Evolutionary conservation across 2,797 vertebrate genomes (phyloP).

Genomic region (Netta rufina): DNA sequence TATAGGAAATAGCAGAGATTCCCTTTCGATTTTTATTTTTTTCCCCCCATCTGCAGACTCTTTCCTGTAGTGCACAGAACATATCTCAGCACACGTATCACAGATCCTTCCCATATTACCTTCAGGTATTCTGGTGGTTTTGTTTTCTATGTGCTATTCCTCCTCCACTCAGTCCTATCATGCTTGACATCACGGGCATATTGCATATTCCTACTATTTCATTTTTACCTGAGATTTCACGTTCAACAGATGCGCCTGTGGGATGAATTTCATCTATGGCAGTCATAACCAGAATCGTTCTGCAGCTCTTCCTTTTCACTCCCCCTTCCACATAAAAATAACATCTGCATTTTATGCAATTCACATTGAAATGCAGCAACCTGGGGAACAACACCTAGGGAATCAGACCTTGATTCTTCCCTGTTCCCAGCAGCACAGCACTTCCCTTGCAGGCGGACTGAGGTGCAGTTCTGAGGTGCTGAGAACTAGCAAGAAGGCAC

Average conservation of each 20-base stretch:
- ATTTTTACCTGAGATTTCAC: background rate
- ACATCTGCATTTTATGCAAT: background rate
- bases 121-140: background rate
- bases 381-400: accelerated
- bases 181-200: background rate
- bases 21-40: background rate
- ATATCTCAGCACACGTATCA: background rate
- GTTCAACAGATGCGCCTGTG: background rate
- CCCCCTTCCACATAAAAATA: too few species aligned
- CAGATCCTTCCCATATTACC: accelerated
- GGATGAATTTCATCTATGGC: background rate
- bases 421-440: background rate
- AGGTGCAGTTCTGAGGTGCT: background rate
- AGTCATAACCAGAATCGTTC: background rate
- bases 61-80: background rate
- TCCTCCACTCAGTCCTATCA: background rate
- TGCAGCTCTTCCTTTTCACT: background rate
- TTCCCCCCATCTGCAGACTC: background rate
- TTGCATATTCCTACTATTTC: background rate
- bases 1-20: background rate
- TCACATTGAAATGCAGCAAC: background rate
- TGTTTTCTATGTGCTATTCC: background rate
- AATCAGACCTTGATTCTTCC: background rate
- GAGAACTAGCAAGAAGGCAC: background rate
- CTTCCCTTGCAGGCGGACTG: background rate